Conservation (phyloP, 2,113 vertebrate genomes). For the Neoarius graeffei region DNA sequence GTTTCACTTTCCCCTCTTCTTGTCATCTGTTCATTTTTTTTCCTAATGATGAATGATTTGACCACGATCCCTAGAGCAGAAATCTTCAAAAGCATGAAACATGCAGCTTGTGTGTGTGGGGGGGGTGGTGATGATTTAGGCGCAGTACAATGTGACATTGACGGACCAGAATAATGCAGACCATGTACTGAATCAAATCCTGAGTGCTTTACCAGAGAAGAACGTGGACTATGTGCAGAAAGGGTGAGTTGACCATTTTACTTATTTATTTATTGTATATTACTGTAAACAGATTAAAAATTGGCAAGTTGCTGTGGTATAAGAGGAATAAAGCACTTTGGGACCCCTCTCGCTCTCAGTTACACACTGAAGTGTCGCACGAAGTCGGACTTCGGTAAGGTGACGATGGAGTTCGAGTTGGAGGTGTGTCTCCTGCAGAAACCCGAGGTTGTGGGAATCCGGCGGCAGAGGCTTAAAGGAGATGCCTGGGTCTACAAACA, state of each 20-base stretch:
- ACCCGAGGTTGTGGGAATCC: constrained; percentile 80
- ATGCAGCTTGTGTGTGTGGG: background rate
- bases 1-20: background rate
- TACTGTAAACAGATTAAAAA: background rate
- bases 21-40: background rate
- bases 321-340: background rate
- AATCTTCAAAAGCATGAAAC: background rate
- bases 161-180: constrained; percentile 85
- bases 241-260: constrained; percentile 75
- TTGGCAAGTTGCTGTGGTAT: background rate
- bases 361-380: constrained; percentile 90
- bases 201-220: constrained; percentile 80
- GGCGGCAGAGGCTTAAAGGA: constrained; percentile 88
- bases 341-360: constrained; percentile 62
- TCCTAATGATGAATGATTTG: background rate
- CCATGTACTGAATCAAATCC: constrained; percentile 85
- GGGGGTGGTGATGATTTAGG: constrained; percentile 64
- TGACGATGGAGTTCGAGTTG: constrained; percentile 89
- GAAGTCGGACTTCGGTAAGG: constrained; percentile 86
- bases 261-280: background rate
- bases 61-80: background rate
- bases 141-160: constrained; percentile 89
- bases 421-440: constrained; percentile 89
- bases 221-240: constrained; percentile 87
- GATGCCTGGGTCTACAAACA: constrained; percentile 97